Conservation (phyloP, 1,140 invertebrate species). For the Drosophila nikananu region DNA sequence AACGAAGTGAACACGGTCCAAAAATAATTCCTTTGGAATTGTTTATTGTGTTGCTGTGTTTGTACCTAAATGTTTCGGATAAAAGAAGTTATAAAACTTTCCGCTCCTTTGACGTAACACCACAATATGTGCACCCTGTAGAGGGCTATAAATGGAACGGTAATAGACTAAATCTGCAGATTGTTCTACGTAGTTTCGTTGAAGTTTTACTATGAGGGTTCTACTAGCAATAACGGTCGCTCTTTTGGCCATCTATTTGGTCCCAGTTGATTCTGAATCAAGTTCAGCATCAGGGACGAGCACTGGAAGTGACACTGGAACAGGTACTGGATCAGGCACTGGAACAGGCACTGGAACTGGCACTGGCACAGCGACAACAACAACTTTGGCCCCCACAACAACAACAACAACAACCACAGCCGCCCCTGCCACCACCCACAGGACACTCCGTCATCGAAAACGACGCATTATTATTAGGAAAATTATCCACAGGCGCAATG, state of each 20-base stretch:
- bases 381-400: background rate
- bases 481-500: background rate
- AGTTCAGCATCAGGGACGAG: background rate
- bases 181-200: background rate
- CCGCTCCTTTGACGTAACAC: background rate
- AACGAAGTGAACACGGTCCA: background rate
- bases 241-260: constrained; percentile 5
- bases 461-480: background rate
- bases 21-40: background rate
- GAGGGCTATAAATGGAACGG: constrained; percentile 9
- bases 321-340: background rate
- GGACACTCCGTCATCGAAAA: background rate
- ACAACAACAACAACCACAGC: background rate
- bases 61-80: background rate
- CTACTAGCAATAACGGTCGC: background rate
- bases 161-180: background rate
- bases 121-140: too few species aligned
- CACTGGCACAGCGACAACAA: background rate
- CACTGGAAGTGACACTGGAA: background rate
- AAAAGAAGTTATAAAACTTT: background rate
- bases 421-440: background rate
- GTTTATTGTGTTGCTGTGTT: background rate
- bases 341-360: background rate
- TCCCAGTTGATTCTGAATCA: background rate
- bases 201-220: background rate